Evolutionary conservation across 2,888 invertebrate genomes (phyloP).

Genomic region (Callyntrura sp.): DNA sequence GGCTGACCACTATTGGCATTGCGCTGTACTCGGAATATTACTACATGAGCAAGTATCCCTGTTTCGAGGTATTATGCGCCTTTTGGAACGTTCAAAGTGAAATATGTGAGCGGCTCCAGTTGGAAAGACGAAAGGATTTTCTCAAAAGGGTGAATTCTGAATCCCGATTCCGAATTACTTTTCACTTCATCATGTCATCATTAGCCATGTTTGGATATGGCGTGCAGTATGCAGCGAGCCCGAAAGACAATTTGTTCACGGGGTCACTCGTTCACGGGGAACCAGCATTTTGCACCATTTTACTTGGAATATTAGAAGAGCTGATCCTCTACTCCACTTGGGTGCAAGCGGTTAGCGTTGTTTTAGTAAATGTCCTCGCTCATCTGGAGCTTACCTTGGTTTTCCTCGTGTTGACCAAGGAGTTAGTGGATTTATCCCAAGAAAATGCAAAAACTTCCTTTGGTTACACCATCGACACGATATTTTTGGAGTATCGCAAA

Average conservation of each 20-base stretch:
- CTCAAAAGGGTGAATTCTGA: conserved; percentile 20
- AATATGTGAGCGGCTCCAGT: conserved; percentile 19
- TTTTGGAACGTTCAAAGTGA: conserved; percentile 70
- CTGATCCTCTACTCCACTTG: conserved; percentile 51
- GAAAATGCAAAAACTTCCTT: background rate
- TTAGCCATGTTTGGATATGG: conserved; percentile 59
- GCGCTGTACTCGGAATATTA: conserved; percentile 56
- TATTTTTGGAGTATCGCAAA: conserved; percentile 57
- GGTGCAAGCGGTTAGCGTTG: conserved; percentile 60
- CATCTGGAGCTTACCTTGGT: conserved; percentile 51
- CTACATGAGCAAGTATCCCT: conserved; percentile 54
- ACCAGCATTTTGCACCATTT: conserved; percentile 2
- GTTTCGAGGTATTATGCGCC: conserved; percentile 47
- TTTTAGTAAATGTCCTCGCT: conserved; percentile 37
- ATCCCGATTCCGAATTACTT: conserved; percentile 46
- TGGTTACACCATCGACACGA: conserved; percentile 46
- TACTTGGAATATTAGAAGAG: conserved; percentile 49
- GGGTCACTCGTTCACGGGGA: conserved; percentile 32
- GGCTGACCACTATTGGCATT: conserved; percentile 38
- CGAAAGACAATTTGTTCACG: conserved; percentile 52
- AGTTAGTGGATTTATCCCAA: background rate
- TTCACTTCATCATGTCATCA: conserved; percentile 50
- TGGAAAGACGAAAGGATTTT: conserved; percentile 12
- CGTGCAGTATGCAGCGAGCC: conserved; percentile 62
- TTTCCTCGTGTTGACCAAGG: conserved; percentile 35